These are phyloP conservation scores for Clarias laeviceps DNA, from an alignment of 2,797 vertebrate genomes.

Conservation along the genomic window DNA sequence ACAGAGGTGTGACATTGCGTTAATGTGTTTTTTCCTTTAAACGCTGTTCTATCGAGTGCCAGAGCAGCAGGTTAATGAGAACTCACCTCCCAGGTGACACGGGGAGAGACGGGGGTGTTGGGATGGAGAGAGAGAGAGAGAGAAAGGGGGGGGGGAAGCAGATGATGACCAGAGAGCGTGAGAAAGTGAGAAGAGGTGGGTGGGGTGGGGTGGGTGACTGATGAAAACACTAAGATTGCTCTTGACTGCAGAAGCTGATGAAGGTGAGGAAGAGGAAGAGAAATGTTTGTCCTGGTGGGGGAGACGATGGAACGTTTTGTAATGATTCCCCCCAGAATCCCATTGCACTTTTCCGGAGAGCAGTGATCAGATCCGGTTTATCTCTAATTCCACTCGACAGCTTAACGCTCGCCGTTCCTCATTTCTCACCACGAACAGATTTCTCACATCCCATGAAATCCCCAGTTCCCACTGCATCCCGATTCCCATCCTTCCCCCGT, in stretches of 20 bases:
- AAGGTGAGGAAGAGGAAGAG: conserved; percentile 1
- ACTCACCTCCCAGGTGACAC: conserved; percentile 59
- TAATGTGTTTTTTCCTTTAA: conserved; percentile 48
- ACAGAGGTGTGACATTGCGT: conserved; percentile 45
- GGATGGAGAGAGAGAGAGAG: neutral
- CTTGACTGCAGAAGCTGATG: neutral
- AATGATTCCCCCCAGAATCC: neutral
- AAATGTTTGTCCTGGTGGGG: neutral
- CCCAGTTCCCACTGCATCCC: neutral
- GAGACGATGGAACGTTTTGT: neutral
- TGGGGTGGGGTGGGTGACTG: neutral
- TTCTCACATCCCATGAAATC: neutral
- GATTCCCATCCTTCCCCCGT: neutral
- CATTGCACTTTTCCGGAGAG: neutral
- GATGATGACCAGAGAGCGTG: neutral
- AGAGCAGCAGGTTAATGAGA: conserved; percentile 67
- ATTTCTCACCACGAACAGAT: neutral
- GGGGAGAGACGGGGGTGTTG: conserved; percentile 24
- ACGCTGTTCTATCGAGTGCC: conserved; percentile 54
- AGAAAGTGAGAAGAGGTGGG: neutral
- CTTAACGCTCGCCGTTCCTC: neutral
- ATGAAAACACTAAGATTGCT: neutral
- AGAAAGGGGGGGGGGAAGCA: neutral
- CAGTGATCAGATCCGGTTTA: neutral
- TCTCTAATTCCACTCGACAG: neutral